Evolutionary conservation across 2,888 invertebrate species (phyloP).

Genomic region (Drosophila algonquin): DNA sequence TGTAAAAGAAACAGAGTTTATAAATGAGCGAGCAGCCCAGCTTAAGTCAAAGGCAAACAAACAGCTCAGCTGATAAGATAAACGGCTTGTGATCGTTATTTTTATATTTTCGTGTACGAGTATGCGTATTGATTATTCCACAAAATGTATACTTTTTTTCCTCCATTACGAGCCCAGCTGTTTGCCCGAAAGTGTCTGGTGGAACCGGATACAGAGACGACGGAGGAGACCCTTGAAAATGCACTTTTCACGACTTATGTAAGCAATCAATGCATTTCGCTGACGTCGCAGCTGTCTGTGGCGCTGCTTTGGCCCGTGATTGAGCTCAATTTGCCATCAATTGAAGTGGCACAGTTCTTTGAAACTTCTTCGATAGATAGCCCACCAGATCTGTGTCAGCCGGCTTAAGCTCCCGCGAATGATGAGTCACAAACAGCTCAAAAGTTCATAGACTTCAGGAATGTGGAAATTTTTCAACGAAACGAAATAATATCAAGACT

Average conservation of each 20-base stretch:
- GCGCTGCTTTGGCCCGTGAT: constrained; percentile 23
- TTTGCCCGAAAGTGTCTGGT: constrained; percentile 22
- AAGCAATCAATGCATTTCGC: constrained; percentile 36
- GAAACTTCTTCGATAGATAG: constrained; percentile 17
- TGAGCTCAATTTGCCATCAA: constrained; percentile 57
- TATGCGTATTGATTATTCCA: constrained; percentile 12
- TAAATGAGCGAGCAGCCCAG: neutral
- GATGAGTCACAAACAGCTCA: neutral
- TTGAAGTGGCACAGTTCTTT: constrained; percentile 43
- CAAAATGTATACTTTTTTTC: constrained; percentile 15
- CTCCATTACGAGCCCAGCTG: constrained; percentile 17
- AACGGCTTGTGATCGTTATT: constrained; percentile 39
- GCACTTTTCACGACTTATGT: constrained; percentile 17
- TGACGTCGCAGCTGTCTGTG: constrained; percentile 3
- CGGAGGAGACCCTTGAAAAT: constrained; percentile 6
- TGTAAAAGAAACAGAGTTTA: neutral
- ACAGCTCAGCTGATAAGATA: constrained; percentile 62
- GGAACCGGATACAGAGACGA: constrained; percentile 11
- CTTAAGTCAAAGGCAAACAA: constrained; percentile 49
- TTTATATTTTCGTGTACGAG: constrained; percentile 16
- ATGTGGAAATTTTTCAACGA: constrained; percentile 41
- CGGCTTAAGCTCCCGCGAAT: neutral
- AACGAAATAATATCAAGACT: constrained; percentile 6
- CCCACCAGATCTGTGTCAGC: neutral
- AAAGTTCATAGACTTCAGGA: neutral